A percentile compares a stretch with the other conserved stretches of the same genome.
Evolutionary conservation across 2,888 invertebrate species (phyloP).

Genomic region (Margaritifera margaritifera): DNA sequence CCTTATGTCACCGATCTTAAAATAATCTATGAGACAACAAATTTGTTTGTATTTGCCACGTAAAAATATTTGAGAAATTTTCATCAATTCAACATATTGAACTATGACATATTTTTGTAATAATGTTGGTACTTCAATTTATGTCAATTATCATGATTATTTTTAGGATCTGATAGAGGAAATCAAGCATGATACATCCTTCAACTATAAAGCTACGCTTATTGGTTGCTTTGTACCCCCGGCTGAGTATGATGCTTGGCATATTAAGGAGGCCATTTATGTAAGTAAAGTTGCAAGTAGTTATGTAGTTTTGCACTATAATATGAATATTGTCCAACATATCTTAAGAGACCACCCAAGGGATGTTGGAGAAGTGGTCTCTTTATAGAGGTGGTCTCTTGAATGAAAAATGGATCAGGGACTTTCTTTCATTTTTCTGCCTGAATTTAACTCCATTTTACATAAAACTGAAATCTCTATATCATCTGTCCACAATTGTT

Average conservation of each 20-base stretch:
- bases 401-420: no score
- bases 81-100: no score
- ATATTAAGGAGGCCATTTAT: constrained; percentile 67
- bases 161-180: constrained; percentile 66
- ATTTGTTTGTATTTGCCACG: no score
- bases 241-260: constrained; percentile 71
- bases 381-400: constrained; percentile 50
- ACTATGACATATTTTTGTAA: no score
- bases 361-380: constrained; percentile 60
- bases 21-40: no score
- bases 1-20: no score
- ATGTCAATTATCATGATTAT: neutral
- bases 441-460: no score
- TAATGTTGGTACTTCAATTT: neutral
- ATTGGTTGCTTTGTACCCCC: constrained; percentile 68
- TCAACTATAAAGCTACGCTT: constrained; percentile 63
- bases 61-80: no score
- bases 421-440: no score
- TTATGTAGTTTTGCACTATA: neutral
- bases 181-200: constrained; percentile 64
- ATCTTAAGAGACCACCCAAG: constrained; percentile 53
- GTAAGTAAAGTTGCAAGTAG: constrained; percentile 44
- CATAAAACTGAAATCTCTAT: neutral
- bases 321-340: neutral
- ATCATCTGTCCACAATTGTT: neutral